A percentile compares a stretch with the other conserved stretches of the same genome.
These are phyloP conservation scores for Brassicogethes aeneus DNA, from an alignment of 2,888 invertebrate species.

Conservation along the genomic window DNA sequence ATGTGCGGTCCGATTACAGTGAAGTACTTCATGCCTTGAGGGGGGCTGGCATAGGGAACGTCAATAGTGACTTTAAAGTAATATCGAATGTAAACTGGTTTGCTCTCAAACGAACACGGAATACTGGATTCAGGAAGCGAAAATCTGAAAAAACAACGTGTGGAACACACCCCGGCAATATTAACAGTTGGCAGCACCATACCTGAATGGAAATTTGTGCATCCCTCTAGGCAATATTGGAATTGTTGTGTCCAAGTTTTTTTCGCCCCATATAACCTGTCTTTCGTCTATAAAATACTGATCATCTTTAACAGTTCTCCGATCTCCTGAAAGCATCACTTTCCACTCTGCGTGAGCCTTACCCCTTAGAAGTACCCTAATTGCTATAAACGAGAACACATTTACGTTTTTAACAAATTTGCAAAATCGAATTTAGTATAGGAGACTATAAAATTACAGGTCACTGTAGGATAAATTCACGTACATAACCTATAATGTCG, in stretches of 20 bases:
- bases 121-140: conserved; percentile 62
- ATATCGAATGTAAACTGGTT: conserved; percentile 62
- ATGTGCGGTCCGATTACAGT: conserved; percentile 70
- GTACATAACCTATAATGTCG: too few relatives aligned
- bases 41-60: conserved; percentile 69
- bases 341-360: conserved; percentile 73
- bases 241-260: conserved; percentile 50
- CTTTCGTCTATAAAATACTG: conserved; percentile 69
- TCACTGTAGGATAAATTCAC: too few relatives aligned
- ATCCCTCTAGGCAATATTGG: conserved; percentile 62
- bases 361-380: conserved; percentile 61
- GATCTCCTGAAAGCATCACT: conserved; percentile 62
- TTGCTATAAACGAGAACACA: conserved; percentile 38
- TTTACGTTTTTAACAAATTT: too few relatives aligned
- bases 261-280: conserved; percentile 65
- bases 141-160: conserved; percentile 45
- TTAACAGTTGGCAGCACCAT: conserved; percentile 7
- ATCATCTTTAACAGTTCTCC: conserved; percentile 62
- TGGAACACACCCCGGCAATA: background rate
- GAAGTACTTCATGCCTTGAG: conserved; percentile 72
- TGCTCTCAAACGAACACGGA: conserved; percentile 70
- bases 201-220: conserved; percentile 57
- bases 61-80: conserved; percentile 65
- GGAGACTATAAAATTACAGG: too few relatives aligned
- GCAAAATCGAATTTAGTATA: too few relatives aligned